These are phyloP conservation scores for Eptatretus burgeri DNA, from an alignment of 2,113 vertebrate genomes.

Conservation along the genomic window DNA sequence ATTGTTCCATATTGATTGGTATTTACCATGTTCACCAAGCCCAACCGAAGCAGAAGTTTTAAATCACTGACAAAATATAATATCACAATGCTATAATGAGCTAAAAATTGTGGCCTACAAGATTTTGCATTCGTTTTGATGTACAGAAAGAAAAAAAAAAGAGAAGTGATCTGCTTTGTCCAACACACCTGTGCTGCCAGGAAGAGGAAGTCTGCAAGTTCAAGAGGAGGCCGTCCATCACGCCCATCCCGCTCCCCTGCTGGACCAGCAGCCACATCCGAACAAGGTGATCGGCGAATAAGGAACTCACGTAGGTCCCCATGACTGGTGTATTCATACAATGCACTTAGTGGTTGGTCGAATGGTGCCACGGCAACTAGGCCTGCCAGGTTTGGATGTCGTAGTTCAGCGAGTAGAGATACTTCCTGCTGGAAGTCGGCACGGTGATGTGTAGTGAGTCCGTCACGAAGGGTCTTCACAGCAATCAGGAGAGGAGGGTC, in stretches of 20 bases:
- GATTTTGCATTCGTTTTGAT: too few species aligned
- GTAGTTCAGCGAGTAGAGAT: constrained; percentile 37
- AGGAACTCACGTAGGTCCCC: constrained; percentile 77
- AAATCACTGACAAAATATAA: too few species aligned
- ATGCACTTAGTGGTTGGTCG: constrained; percentile 68
- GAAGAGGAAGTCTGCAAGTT: constrained; percentile 65
- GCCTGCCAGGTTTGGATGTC: constrained; percentile 61
- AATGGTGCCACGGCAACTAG: constrained; percentile 57
- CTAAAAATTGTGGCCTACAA: too few species aligned
- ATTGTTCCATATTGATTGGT: too few species aligned
- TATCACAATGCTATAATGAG: too few species aligned
- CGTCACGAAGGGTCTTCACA: constrained; percentile 80
- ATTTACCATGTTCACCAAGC: too few species aligned
- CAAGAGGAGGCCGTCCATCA: constrained; percentile 26
- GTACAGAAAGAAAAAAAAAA: too few species aligned
- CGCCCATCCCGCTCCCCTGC: constrained; percentile 16
- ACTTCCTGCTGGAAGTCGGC: constrained; percentile 81
- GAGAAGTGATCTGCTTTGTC: too few species aligned
- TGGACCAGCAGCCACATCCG: constrained; percentile 47
- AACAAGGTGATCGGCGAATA: constrained; percentile 71
- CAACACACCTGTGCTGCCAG: constrained; percentile 30
- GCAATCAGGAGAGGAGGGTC: constrained; percentile 64
- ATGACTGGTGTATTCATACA: constrained; percentile 51
- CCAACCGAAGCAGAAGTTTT: too few species aligned
- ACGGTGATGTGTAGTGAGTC: constrained; percentile 38